phyloP scores from a whole-genome alignment of 2,888 invertebrate species.

The Eupsilia transversa region DNA sequence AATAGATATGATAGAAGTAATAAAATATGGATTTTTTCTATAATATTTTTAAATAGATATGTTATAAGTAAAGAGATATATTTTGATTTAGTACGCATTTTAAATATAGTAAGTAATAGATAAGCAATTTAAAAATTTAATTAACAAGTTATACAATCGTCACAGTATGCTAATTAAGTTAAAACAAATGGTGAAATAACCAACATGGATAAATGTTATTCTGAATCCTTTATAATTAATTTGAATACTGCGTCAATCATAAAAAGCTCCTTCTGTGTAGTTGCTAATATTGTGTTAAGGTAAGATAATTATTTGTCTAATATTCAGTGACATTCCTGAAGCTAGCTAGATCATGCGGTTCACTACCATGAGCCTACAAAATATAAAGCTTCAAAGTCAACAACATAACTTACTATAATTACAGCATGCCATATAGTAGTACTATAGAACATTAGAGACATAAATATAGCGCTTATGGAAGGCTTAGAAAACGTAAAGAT shows the following conservation, averaged over 20 bases:
- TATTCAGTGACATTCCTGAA: slow-evolving; percentile 47
- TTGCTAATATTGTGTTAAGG: slow-evolving; percentile 42
- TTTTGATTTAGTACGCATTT: slow-evolving; percentile 49
- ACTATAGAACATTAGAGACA: slow-evolving; percentile 59
- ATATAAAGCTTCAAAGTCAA: slow-evolving; percentile 56
- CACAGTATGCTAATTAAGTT: slow-evolving; percentile 43
- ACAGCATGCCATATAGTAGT: slow-evolving; percentile 63
- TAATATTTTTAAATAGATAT: slow-evolving; percentile 40
- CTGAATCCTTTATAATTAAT: background rate
- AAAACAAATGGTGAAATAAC: background rate
- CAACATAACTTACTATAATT: slow-evolving; percentile 62
- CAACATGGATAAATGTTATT: background rate
- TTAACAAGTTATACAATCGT: slow-evolving; percentile 25
- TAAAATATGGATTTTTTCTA: slow-evolving; percentile 16
- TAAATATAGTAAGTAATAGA: slow-evolving; percentile 42
- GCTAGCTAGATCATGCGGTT: slow-evolving; percentile 59
- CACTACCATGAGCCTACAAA: slow-evolving; percentile 53
- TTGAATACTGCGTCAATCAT: slow-evolving; percentile 40
- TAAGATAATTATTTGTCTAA: slow-evolving; percentile 44
- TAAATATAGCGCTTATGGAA: slow-evolving; percentile 66
- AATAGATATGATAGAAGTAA: slow-evolving; percentile 16
- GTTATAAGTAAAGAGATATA: slow-evolving; percentile 66
- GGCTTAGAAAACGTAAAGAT: slow-evolving; percentile 63
- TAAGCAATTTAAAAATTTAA: slow-evolving; percentile 54
- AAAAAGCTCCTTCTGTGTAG: slow-evolving; percentile 53